Base-by-base conservation (phyloP, 2,888 invertebrate species). In the Eupithecia insigniata region DNA sequence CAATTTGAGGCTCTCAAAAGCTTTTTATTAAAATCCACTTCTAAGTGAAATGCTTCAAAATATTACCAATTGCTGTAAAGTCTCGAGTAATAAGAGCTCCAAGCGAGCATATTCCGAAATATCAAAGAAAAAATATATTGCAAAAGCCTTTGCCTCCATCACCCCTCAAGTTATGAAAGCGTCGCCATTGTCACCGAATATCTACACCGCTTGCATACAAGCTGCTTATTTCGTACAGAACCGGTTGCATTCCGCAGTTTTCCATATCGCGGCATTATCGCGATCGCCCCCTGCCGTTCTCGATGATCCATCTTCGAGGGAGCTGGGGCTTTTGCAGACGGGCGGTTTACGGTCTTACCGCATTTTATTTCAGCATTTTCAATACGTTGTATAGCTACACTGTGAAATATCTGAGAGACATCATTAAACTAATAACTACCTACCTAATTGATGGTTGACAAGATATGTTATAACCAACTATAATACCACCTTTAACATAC, bases 221-320 rank as follows among this genome's bases (percentile, higher is more conserved):
- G 51, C 61, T 68, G 70, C 61, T 74, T 73, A 55, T 70, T 62
- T 62, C 66, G 10, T 36, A 65, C 22, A 66, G 73, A 76, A 80
- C 68, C 76, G 36, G 73, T 72, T 85, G 84, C 85, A 87, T 85
- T 84, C 85, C 84, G 82, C 83, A 84, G 87, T 85, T 90, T 90
- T 91, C 90, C 91, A 91, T 93, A 92, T 92, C 91, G 88, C 58
- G 75, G 65, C 72, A 76, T 78, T 81, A 81, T 81, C 81, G 79
- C 80, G 76, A 78, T 69, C 77, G 72, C 76, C 79, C 80, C 80
- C 90, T 87, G 84, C 81, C 84, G 88, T 83, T 80, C 85, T 86
- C 89, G 86, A 91, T 91, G 92, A 93, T 93, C 92, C 92, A 90
- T 92, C 92, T 74, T 74, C 69, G 69, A 74, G 88, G 86, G 83